These are phyloP conservation scores for Dorcus parallelipipedus DNA, from an alignment of 2,888 invertebrate genomes.

Conservation along the genomic window DNA sequence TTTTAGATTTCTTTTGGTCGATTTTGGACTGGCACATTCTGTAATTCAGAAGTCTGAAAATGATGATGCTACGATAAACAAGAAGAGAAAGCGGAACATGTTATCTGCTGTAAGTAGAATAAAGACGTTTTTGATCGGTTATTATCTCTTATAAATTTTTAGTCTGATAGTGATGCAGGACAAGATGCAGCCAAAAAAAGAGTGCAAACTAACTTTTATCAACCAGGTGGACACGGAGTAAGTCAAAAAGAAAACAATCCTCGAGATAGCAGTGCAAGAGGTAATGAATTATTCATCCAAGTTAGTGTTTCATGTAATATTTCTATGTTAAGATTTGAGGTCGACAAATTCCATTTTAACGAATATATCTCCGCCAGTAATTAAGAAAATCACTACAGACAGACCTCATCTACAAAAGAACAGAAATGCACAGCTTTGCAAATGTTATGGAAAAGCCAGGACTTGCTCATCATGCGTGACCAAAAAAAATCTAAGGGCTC, in stretches of 20 bases:
- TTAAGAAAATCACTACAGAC: neutral
- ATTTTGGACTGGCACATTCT: conserved; percentile 85
- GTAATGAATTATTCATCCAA: too few relatives aligned
- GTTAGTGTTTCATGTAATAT: too few relatives aligned
- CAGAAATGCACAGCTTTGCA: conserved; percentile 50
- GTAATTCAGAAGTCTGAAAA: conserved; percentile 29
- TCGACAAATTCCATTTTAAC: neutral
- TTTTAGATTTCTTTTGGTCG: conserved; percentile 71
- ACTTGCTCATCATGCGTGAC: conserved; percentile 67
- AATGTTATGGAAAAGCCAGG: conserved; percentile 64
- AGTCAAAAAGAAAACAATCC: conserved; percentile 18
- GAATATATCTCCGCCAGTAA: conserved; percentile 4
- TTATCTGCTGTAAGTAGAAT: conserved; percentile 11
- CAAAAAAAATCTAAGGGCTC: conserved; percentile 65
- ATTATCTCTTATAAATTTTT: neutral
- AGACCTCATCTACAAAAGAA: neutral
- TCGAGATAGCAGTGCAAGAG: neutral
- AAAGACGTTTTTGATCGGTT: neutral
- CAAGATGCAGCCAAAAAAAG: neutral
- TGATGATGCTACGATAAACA: conserved; percentile 2
- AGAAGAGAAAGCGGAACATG: conserved; percentile 13
- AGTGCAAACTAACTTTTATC: neutral
- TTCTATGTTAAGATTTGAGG: too few relatives aligned
- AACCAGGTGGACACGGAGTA: neutral
- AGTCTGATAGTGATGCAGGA: neutral